These are phyloP conservation scores for Hydropotes inermis DNA, from an alignment of 2,113 vertebrate species.

Conservation along the genomic window DNA sequence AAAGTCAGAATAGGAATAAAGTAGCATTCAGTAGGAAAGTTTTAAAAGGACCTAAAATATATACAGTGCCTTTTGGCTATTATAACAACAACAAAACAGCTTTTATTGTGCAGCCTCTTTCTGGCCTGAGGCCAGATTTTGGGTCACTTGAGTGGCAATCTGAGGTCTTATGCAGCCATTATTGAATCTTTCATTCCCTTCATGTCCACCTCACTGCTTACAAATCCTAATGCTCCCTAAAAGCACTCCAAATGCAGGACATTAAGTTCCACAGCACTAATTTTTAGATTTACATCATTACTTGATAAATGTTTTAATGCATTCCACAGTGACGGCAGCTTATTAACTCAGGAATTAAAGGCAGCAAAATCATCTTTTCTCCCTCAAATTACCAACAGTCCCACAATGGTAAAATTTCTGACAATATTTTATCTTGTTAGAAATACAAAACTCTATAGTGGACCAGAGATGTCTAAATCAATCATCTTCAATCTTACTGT, in stretches of 20 bases:
- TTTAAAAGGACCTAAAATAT: constrained; percentile 12
- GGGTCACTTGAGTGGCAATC: neutral
- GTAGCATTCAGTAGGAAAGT: neutral
- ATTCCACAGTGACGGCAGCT: neutral
- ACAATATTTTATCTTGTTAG: neutral
- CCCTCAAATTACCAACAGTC: neutral
- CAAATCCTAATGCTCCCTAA: neutral
- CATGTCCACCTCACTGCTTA: neutral
- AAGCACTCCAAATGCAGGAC: constrained; percentile 4
- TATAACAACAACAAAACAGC: neutral
- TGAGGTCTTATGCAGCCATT: neutral
- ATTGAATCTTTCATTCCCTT: neutral
- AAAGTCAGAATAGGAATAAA: constrained; percentile 30
- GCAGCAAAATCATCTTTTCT: neutral
- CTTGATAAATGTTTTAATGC: neutral
- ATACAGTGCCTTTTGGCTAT: neutral
- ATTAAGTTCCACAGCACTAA: neutral
- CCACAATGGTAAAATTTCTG: neutral
- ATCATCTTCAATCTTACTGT: neutral
- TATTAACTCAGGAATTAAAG: neutral
- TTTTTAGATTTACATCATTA: constrained; percentile 31
- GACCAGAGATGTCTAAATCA: neutral
- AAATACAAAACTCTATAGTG: neutral
- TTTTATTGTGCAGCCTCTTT: neutral
- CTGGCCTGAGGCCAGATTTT: neutral